Conservation (phyloP, 1,140 invertebrate species). For the Ladona fulva region DNA sequence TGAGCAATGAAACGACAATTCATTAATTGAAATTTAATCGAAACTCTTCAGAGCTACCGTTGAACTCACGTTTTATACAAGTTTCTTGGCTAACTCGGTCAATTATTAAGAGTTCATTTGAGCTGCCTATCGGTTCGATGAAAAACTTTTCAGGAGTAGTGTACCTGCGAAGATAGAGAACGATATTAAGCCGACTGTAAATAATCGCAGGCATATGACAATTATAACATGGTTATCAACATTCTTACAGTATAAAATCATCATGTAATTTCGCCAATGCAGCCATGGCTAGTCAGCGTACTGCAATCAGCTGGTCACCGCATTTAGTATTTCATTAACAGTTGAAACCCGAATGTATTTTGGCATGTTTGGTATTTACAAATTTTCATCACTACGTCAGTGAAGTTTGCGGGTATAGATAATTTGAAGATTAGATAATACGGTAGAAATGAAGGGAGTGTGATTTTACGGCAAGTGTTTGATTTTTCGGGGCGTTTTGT, state of each 20-base stretch:
- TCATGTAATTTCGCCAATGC: constrained; percentile 42
- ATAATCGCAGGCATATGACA: background rate
- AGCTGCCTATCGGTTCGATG: constrained; percentile 51
- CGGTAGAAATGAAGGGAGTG: too few relatives aligned
- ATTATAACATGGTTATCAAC: background rate
- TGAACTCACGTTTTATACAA: constrained; percentile 48
- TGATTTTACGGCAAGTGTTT: too few relatives aligned
- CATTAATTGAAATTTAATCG: constrained; percentile 20
- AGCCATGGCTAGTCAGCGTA: constrained; percentile 28
- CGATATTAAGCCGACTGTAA: constrained; percentile 12
- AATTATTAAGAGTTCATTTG: constrained; percentile 55
- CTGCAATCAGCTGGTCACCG: background rate
- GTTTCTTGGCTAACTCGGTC: constrained; percentile 60
- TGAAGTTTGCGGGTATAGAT: too few relatives aligned
- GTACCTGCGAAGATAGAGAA: constrained; percentile 42
- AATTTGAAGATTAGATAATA: too few relatives aligned
- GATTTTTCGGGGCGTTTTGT: too few relatives aligned
- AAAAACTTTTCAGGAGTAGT: constrained; percentile 64
- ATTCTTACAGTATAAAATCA: constrained; percentile 52
- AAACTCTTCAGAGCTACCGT: too few relatives aligned
- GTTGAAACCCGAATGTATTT: too few relatives aligned
- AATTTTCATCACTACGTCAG: too few relatives aligned
- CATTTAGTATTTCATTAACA: background rate
- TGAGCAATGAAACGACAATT: constrained; percentile 13
- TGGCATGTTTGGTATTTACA: too few relatives aligned